A percentile compares a stretch with the other conserved stretches of the same genome.
phyloP scores from a whole-genome alignment of 2,888 invertebrate species.

The Herminia tarsipennalis region DNA sequence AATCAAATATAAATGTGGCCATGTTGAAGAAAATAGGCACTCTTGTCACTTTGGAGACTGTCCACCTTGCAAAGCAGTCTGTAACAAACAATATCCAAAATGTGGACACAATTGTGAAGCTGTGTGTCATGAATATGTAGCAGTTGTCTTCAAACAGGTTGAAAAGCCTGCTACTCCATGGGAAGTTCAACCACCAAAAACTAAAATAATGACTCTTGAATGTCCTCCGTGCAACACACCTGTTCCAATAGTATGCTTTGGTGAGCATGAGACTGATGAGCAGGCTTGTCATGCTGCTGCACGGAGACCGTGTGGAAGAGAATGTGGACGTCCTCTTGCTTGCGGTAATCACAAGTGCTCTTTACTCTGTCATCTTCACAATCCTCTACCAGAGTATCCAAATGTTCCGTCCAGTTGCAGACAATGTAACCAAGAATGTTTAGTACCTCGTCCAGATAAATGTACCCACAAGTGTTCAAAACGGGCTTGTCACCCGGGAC shows the following conservation, averaged over 20 bases:
- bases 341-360: slow-evolving; percentile 93
- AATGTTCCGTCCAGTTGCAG: slow-evolving; percentile 78
- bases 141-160: slow-evolving; percentile 86
- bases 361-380: slow-evolving; percentile 88
- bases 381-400: slow-evolving; percentile 60
- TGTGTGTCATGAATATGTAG: slow-evolving; percentile 91
- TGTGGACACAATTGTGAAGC: slow-evolving; percentile 90
- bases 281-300: slow-evolving; percentile 90
- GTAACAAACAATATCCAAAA: slow-evolving; percentile 83
- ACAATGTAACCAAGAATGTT: slow-evolving; percentile 84
- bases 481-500: slow-evolving; percentile 89
- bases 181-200: slow-evolving; percentile 84
- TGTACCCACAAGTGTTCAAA: slow-evolving; percentile 91
- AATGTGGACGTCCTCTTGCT: slow-evolving; percentile 89
- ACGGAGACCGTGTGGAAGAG: slow-evolving; percentile 91
- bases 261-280: slow-evolving; percentile 88
- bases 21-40: slow-evolving; percentile 89
- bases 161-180: slow-evolving; percentile 88
- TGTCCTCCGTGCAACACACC: slow-evolving; percentile 91
- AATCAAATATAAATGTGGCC: slow-evolving; percentile 94
- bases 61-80: slow-evolving; percentile 92
- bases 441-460: slow-evolving; percentile 87
- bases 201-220: slow-evolving; percentile 83
- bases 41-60: slow-evolving; percentile 94
- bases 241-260: slow-evolving; percentile 89